Evolutionary conservation across 92 coral and sea anemone genomes (phyloP).

Genomic region (Pocillopora meandrina): DNA sequence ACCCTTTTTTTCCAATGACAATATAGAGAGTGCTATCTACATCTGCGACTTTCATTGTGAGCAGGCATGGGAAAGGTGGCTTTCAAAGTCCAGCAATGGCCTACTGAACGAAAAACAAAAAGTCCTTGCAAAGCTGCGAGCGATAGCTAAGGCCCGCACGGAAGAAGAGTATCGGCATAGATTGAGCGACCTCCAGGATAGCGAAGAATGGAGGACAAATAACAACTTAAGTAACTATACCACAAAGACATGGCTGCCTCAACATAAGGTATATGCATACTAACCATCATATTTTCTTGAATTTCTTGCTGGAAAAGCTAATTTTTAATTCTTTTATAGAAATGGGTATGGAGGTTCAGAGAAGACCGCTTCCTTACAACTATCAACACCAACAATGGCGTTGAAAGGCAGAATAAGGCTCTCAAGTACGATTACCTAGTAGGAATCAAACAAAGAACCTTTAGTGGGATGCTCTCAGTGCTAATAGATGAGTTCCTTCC

Average conservation of each 20-base stretch:
- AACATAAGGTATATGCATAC: slow-evolving; percentile 41
- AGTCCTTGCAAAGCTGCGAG: slow-evolving; percentile 23
- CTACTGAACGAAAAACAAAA: neutral
- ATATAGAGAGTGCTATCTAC: slow-evolving; percentile 14
- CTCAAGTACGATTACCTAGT: slow-evolving; percentile 58
- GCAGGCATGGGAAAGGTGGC: slow-evolving; percentile 40
- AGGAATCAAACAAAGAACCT: slow-evolving; percentile 28
- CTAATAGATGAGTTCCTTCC: slow-evolving; percentile 59
- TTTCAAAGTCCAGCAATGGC: slow-evolving; percentile 15
- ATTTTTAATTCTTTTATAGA: slow-evolving; percentile 22
- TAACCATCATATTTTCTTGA: neutral
- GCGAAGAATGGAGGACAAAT: slow-evolving; percentile 8
- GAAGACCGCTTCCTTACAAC: slow-evolving; percentile 49
- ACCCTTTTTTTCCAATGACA: neutral
- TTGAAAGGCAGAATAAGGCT: slow-evolving; percentile 63
- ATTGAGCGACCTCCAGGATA: slow-evolving; percentile 1
- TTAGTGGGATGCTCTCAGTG: slow-evolving; percentile 53
- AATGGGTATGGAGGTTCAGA: slow-evolving; percentile 68
- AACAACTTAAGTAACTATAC: slow-evolving; percentile 17
- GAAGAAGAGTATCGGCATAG: neutral
- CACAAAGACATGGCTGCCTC: slow-evolving; percentile 49
- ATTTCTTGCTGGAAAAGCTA: neutral
- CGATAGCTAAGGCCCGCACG: slow-evolving; percentile 41
- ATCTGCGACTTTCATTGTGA: slow-evolving; percentile 37
- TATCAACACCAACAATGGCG: slow-evolving; percentile 70